Evolutionary conservation across 2,113 vertebrate genomes (phyloP).

Genomic region (Columba janthina): DNA sequence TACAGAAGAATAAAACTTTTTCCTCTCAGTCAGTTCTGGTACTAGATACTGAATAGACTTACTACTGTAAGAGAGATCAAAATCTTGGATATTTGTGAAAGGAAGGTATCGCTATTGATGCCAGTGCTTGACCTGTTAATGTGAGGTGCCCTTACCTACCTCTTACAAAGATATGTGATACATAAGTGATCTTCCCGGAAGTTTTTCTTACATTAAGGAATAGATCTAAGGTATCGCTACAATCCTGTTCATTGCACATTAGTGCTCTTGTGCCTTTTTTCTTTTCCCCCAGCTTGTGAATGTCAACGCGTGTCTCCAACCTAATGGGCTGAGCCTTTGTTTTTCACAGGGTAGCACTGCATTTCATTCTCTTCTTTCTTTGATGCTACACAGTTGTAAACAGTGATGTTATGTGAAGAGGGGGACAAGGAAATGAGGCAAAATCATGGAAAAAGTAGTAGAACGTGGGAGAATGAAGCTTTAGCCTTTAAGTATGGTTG

Average conservation of each 20-base stretch:
- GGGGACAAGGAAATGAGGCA: background rate
- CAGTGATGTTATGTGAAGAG: accelerated
- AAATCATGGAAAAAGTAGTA: background rate
- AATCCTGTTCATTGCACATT: background rate
- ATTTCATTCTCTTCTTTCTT: background rate
- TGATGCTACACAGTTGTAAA: background rate
- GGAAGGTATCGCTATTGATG: background rate
- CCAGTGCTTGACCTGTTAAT: background rate
- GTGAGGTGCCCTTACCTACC: background rate
- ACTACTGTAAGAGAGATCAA: background rate
- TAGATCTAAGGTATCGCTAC: background rate
- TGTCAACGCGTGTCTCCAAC: background rate
- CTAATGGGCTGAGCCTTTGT: background rate
- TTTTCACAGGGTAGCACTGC: background rate
- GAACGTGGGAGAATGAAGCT: background rate
- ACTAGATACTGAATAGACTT: background rate
- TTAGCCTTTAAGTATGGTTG: background rate
- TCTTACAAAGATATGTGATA: background rate
- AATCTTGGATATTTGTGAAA: background rate
- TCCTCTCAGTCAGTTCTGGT: background rate
- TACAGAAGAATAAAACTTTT: background rate
- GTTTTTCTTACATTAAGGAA: background rate
- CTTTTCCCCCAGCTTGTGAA: background rate
- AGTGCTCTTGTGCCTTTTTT: background rate
- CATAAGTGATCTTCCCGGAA: background rate